Conservation (phyloP, 1,140 invertebrate genomes). For the Neodiprion lecontei region DNA sequence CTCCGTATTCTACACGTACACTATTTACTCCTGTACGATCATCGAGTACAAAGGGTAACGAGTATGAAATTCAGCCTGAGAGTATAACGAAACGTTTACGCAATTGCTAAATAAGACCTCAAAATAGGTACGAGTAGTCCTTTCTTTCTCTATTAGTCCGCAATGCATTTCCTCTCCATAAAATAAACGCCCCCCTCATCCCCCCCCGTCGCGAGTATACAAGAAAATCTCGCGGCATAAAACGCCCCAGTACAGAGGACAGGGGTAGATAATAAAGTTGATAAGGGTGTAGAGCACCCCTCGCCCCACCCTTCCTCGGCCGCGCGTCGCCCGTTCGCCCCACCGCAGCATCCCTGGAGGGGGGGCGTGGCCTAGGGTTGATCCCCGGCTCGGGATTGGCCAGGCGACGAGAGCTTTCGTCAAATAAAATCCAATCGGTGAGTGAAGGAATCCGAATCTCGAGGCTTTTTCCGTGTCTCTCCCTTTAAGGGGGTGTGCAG, state of each 20-base stretch:
- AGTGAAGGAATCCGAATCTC: constrained; percentile 59
- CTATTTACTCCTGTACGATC: too few relatives aligned
- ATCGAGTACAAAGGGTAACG: too few relatives aligned
- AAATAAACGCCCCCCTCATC: constrained; percentile 7
- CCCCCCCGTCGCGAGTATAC: constrained; percentile 17
- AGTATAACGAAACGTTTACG: background rate
- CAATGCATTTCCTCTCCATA: constrained; percentile 12
- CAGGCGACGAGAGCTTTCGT: constrained; percentile 50
- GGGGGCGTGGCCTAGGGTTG: constrained; percentile 50
- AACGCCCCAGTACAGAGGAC: constrained; percentile 27
- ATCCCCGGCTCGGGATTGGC: constrained; percentile 50
- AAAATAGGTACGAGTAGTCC: background rate
- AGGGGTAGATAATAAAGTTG: constrained; percentile 60
- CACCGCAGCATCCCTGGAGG: constrained; percentile 8
- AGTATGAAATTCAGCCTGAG: background rate
- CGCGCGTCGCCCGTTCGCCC: constrained; percentile 28
- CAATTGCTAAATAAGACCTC: background rate
- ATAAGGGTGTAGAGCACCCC: constrained; percentile 55
- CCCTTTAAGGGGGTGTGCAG: constrained; percentile 52
- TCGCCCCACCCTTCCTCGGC: constrained; percentile 23
- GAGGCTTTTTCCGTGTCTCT: constrained; percentile 40
- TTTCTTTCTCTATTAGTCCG: background rate
- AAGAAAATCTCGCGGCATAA: constrained; percentile 50
- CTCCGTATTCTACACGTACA: too few relatives aligned
- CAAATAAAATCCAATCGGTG: constrained; percentile 63